Base-by-base conservation (phyloP, 2,888 invertebrate genomes). In the Rhamnusium bicolor region DNA sequence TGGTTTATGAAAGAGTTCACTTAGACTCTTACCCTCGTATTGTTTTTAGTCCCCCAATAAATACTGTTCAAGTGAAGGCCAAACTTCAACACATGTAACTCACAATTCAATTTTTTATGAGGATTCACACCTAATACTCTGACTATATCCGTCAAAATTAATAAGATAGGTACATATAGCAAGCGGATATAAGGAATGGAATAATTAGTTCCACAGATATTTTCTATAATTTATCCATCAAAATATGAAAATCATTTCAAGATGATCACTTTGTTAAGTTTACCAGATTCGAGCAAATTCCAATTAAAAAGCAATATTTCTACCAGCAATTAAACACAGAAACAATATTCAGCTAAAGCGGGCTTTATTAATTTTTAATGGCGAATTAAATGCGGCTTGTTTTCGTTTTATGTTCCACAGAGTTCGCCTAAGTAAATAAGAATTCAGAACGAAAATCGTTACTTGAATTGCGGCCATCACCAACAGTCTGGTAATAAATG, bases 401-500 rank as follows among this genome's bases (percentile, higher is more conserved):
- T 40, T 40, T 40, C 40, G 40, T 40, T 40, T 40, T 40, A 5
- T n/a, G n/a, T 40, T 40, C n/a, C 10, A 40, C 40, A 14, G 12
- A 40, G 40, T 40, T 40, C 40, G 5, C 40, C 40, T n/a, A 40
- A 40, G 40, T n/a, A 40, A 40, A 40, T 40, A 40, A 40, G 40
- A 40, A 40, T 40, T 12, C 40, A 40, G n/a, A 40, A n/a, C n/a
- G 4, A n/a, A n/a, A n/a, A 40, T 40, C n/a, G 40, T 40, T 40
- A 40, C 40, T 40, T 40, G 40, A 40, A 40, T 40, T 40, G 58
- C 32, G 32, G 16, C 58, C 10, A 32, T 58, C 58, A 58, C 58
- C 32, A 29, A 29, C 58, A 58, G 54, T 14, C 54, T 27, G n/a
- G 54, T 56, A 56, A 58, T 58, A 32, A 58, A 58, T 58, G 58